A percentile compares a stretch with the other conserved stretches of the same genome.
Evolutionary conservation across 2,888 invertebrate genomes (phyloP).

Genomic region (Leptopilina drosophilae): DNA sequence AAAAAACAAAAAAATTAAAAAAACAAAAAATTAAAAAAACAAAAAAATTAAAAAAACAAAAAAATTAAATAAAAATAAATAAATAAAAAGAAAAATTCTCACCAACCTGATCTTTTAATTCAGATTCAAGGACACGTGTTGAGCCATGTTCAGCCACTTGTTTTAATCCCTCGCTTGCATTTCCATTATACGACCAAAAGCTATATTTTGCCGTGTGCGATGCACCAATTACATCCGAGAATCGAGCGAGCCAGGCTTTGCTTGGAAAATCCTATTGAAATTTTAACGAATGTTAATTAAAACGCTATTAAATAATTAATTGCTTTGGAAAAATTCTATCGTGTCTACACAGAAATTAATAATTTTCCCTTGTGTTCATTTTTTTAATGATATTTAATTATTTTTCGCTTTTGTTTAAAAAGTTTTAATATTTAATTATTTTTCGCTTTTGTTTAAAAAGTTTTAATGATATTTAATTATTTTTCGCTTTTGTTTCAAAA

Average conservation of each 20-base stretch:
- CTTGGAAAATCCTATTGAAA: constrained; percentile 86
- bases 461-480: no score
- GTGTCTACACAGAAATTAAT: no score
- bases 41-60: no score
- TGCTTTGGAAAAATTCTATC: not conserved
- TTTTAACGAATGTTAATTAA: constrained; percentile 45
- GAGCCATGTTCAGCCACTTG: constrained; percentile 94
- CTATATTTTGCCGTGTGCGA: constrained; percentile 92
- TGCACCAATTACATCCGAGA: constrained; percentile 97
- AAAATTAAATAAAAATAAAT: no score
- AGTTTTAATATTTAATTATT: no score
- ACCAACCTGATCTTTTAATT: constrained; percentile 88
- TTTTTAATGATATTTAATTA: no score
- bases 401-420: not conserved
- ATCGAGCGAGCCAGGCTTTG: constrained; percentile 94
- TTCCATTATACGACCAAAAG: constrained; percentile 94
- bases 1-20: no score
- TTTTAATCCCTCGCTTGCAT: constrained; percentile 92
- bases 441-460: no score
- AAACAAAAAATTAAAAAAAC: no score
- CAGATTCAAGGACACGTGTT: constrained; percentile 91
- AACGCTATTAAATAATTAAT: not conserved
- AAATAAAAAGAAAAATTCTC: no score
- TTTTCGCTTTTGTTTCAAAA: no score
- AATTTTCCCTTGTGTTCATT: no score